phyloP scores from a whole-genome alignment of 2,113 vertebrate species.

The Colius striatus region DNA sequence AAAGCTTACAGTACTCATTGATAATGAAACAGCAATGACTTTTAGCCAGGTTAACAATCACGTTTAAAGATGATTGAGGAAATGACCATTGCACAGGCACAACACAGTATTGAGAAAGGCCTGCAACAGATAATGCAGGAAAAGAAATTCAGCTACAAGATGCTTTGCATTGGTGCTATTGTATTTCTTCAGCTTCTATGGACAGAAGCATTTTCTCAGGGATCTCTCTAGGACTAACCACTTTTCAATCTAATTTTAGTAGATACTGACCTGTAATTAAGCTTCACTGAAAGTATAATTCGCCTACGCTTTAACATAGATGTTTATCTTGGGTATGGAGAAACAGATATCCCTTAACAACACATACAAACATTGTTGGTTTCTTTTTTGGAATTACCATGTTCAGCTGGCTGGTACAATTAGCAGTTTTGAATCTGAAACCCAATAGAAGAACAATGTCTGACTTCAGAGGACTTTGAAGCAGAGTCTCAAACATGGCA shows the following conservation, averaged over 20 bases:
- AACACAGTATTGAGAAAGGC: neutral
- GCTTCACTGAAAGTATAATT: neutral
- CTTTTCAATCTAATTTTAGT: neutral
- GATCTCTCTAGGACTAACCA: neutral
- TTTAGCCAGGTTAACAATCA: neutral
- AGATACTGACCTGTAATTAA: neutral
- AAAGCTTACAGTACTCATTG: neutral
- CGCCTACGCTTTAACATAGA: neutral
- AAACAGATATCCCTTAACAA: neutral
- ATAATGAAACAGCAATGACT: neutral
- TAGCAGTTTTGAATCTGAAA: neutral
- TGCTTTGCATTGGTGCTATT: neutral
- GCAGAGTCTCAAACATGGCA: neutral
- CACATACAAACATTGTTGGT: neutral
- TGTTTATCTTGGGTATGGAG: neutral
- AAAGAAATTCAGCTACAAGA: neutral
- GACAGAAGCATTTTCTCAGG: neutral
- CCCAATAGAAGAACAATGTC: neutral
- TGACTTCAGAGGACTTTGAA: neutral
- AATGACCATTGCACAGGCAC: neutral
- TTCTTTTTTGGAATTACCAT: neutral
- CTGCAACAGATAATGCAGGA: neutral
- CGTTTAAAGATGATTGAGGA: neutral
- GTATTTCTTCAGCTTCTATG: neutral
- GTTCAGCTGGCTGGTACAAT: neutral